These are phyloP conservation scores for Porites evermanni DNA, from an alignment of 92 coral and sea anemone species.

Conservation along the genomic window DNA sequence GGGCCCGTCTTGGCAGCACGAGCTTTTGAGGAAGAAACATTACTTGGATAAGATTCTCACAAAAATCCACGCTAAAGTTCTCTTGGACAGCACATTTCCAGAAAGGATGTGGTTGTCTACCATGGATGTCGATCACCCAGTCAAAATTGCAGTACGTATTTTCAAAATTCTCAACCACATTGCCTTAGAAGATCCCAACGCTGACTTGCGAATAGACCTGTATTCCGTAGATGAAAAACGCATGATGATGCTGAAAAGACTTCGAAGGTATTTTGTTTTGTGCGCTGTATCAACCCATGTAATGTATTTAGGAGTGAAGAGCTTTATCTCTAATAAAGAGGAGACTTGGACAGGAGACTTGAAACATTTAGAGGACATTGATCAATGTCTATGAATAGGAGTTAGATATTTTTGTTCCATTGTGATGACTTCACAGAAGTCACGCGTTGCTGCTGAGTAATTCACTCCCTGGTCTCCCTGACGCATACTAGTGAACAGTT, in stretches of 20 bases:
- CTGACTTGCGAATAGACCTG: neutral
- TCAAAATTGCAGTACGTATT: neutral
- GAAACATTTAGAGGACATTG: no score
- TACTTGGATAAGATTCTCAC: neutral
- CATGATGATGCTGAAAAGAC: neutral
- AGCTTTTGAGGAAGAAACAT: neutral
- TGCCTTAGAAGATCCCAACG: neutral
- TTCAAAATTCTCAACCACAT: neutral
- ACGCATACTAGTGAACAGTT: no score
- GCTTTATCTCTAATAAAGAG: no score
- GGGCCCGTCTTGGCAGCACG: neutral
- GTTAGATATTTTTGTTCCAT: no score
- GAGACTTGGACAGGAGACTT: no score
- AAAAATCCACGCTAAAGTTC: neutral
- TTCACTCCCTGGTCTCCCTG: no score
- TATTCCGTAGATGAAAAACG: neutral
- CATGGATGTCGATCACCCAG: neutral
- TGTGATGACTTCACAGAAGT: no score
- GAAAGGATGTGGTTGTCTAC: neutral
- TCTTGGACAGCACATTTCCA: neutral
- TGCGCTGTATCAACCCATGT: no score
- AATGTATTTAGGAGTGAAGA: no score
- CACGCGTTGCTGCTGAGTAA: no score
- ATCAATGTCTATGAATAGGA: no score
- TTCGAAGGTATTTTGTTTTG: neutral